Evolutionary conservation across 2,113 vertebrate genomes (phyloP).

Genomic region (Hylia prasina): DNA sequence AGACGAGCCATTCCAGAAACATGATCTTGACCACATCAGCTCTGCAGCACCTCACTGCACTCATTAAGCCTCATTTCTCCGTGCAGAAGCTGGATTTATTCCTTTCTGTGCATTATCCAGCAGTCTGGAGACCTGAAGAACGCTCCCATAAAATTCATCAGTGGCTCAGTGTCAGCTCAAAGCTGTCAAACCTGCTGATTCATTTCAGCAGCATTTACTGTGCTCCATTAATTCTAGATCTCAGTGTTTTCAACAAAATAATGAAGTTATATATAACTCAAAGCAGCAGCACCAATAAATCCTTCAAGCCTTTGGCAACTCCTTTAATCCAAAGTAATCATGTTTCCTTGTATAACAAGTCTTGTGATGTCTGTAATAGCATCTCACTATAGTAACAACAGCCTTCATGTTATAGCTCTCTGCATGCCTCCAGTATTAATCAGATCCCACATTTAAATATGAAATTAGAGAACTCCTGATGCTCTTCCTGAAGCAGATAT

Average conservation of each 20-base stretch:
- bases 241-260: conserved; percentile 37
- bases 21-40: not conserved
- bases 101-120: not conserved
- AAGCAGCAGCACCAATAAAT: conserved; percentile 65
- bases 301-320: conserved; percentile 56
- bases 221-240: conserved; percentile 5
- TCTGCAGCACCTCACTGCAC: not conserved
- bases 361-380: conserved; percentile 55
- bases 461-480: conserved; percentile 38
- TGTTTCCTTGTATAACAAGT: conserved; percentile 62
- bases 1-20: not conserved
- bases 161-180: not conserved
- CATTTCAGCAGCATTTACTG: conserved; percentile 18
- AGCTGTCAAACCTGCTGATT: conserved; percentile 23
- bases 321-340: conserved; percentile 51
- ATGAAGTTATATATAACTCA: conserved; percentile 52
- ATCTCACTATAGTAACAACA: conserved; percentile 39
- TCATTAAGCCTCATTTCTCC: not conserved
- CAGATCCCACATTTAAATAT: conserved; percentile 56
- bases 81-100: not conserved
- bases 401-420: not conserved
- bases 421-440: conserved; percentile 60
- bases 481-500: conserved; percentile 48
- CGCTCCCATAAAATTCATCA: not conserved
- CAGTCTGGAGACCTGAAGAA: not conserved